Base-by-base conservation (phyloP, 2,113 vertebrate genomes). In the Oostethus manadensis region DNA sequence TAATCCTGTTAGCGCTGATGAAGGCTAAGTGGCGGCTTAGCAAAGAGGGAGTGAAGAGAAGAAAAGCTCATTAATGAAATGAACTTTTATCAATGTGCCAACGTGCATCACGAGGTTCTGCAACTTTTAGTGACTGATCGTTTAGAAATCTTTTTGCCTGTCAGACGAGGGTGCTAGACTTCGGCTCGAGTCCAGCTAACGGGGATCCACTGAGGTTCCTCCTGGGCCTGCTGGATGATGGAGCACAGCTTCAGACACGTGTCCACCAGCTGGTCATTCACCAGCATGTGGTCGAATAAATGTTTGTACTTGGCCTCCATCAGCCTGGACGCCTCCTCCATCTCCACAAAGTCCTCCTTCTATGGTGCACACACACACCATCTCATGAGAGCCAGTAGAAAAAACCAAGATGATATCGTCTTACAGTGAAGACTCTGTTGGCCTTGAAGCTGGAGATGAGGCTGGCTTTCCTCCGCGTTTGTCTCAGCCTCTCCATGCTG, bases 271-370 rank as follows among this genome's bases (percentile, higher is more conserved):
- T 85, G 81, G 44, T 93, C 89, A 21, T 96, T 98, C 70, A 95
- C 89, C 79, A 97, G 88, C 63, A 90, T 73, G 0, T 87, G 79
- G 84, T 97, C 93, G 72, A 95, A 95, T 66, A 92, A 92, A 68
- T 97, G 93, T 21, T 89, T 87, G 84, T 92, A 96, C 68, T 93
- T 93, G 18, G 62, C 72, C 84, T 95, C 93, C 74, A 95, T 92
- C 75, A 88, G 90, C 61, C 83, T 86, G 8, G 92, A 92, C 0
- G 79, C 76, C 10, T 94, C 91, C 73, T 92, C 91, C 80, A 97
- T 89, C 71, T 94, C 91, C 69, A 90, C 83, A 56, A 96, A 89
- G 66, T 98, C 94, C 70, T 95, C 93, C 60, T 95, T 94, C 94
- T 97, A 82, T 0, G 61, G 18, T 9, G 22, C 7, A 55, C 42